Base-by-base conservation (phyloP, 2,113 vertebrate species). In the Cyprinus carpio region DNA sequence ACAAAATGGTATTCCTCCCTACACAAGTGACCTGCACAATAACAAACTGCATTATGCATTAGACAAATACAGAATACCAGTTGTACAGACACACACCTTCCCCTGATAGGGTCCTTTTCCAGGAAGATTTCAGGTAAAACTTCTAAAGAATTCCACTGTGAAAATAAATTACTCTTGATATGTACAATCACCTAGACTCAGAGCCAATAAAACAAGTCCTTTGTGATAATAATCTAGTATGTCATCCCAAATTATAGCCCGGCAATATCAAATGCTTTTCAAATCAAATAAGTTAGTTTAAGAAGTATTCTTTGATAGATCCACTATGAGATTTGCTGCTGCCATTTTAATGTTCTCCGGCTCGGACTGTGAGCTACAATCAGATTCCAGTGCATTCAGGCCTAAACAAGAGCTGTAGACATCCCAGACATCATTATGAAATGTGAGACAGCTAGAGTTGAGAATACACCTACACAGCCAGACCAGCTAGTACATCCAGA, bases 401-500 rank as follows among this genome's bases (percentile, higher is more conserved):
- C 29, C 65, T 25, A 23, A 75, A 77, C 43, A n/a, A 82, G 6
- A 87, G 49, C 29, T 7, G 27, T 11, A 54, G 15, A 76, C 51
- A 77, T 54, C 25, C 60, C 80, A 82, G 77, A 81, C 49, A 76
- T 82, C 79, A 77, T 87, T 62, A 85, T 37, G 16, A 67, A 67
- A 49, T 34, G 46, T 34, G 80, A 82, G 80, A 54, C 80, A 69
- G 62, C 25, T 51, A 65, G 64, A 65, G 62, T 49, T 1, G 40
- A 51, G 64, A 69, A 71, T 69, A 82, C 80, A 69, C 80, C 80
- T 71, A 82, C 79, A 69, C 80, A 82, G 71, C 15, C 20, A 75
- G 37, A 65, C 37, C 37, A 10, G 40, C 64, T 34, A 71, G 65
- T 56, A 27, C 49, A 37, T 58, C 13, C 23, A 1, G 49, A 37